Conservation (phyloP, 2,888 invertebrate genomes). For the Eupithecia insigniata region DNA sequence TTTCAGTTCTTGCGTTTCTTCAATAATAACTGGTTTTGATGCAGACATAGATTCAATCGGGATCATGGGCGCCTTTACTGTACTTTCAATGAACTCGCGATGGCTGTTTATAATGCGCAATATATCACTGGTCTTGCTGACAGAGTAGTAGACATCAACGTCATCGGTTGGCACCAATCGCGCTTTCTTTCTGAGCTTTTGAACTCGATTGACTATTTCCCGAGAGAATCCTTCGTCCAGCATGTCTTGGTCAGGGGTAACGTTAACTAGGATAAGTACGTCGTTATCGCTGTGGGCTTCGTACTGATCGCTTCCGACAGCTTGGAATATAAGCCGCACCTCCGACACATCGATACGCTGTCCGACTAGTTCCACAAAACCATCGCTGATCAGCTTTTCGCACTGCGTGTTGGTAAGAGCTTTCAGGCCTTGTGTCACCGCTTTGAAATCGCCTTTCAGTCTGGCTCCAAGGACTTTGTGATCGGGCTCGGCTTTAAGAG, state of each 20-base stretch:
- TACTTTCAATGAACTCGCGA: conserved; percentile 90
- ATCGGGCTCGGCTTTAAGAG: conserved; percentile 96
- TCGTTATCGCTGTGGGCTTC: conserved; percentile 96
- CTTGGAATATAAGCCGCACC: conserved; percentile 92
- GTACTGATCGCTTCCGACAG: conserved; percentile 88
- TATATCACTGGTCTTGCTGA: conserved; percentile 85
- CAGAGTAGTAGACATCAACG: conserved; percentile 91
- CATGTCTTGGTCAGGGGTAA: conserved; percentile 94
- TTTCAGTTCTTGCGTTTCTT: conserved; percentile 90
- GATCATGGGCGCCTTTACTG: conserved; percentile 91
- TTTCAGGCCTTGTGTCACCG: conserved; percentile 92
- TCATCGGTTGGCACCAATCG: conserved; percentile 96
- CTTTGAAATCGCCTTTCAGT: conserved; percentile 95
- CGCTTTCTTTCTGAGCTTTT: conserved; percentile 97
- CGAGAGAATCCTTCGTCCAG: conserved; percentile 97
- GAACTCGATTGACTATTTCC: conserved; percentile 97
- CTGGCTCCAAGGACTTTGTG: conserved; percentile 95
- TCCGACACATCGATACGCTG: conserved; percentile 91
- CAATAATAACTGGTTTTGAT: conserved; percentile 84
- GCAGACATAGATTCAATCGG: conserved; percentile 77
- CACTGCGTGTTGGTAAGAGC: conserved; percentile 90
- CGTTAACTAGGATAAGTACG: conserved; percentile 94
- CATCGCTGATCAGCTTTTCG: conserved; percentile 88
- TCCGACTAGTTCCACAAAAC: conserved; percentile 89
- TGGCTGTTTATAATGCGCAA: conserved; percentile 88